Base-by-base conservation (phyloP, 2,888 invertebrate genomes). In the Nemoura dubitans region DNA sequence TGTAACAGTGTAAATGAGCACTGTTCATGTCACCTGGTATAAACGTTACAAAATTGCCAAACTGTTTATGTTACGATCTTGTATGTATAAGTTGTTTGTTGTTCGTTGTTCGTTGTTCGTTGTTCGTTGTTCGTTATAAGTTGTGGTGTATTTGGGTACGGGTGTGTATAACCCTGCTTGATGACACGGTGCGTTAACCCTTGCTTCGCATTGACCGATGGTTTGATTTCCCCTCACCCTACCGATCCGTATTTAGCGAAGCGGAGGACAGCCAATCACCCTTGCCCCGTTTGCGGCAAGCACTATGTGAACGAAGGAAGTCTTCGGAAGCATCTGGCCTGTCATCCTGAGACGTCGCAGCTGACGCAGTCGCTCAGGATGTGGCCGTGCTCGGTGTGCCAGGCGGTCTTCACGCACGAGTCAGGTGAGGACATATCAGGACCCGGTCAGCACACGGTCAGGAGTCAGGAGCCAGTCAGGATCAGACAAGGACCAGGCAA, bases 381-480 rank as follows among this genome's bases (percentile, higher is more conserved):
- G 97, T 98, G 98, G 98, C 98, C 98, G 87, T 98, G 98, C 92
- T 97, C 97, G 89, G 97, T 98, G 88, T 98, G 98, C 91, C 97
- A 98, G 92, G 97, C 98, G 87, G 98, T 98, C 89, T 98, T 98
- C 92, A 97, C 98, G 84, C 97, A 98, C 92, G 98, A 98, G 93
- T 96, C 97, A 92, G 98, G 98, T 98, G 93, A 88, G 88, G 29
- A 0, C 6, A 26, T 1, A 2, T 16, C 25, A 78, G 21, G 36
- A 76, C 14, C 21, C 25, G 5, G 25, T 76, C 21, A 76, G 25
- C 76, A 21, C 21, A 10, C 36, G 5, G 36, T 36, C 36, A 36
- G 10, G 36, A n/a, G n/a, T n/a, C n/a, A n/a, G n/a, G n/a, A n/a
- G n/a, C n/a, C n/a, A n/a, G n/a, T n/a, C n/a, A n/a, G n/a, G n/a